Percentiles rank a stretch among this genome's conserved stretches.
Conservation (phyloP, 2,797 vertebrate genomes). For the Sebastiscus albofasciatus region DNA sequence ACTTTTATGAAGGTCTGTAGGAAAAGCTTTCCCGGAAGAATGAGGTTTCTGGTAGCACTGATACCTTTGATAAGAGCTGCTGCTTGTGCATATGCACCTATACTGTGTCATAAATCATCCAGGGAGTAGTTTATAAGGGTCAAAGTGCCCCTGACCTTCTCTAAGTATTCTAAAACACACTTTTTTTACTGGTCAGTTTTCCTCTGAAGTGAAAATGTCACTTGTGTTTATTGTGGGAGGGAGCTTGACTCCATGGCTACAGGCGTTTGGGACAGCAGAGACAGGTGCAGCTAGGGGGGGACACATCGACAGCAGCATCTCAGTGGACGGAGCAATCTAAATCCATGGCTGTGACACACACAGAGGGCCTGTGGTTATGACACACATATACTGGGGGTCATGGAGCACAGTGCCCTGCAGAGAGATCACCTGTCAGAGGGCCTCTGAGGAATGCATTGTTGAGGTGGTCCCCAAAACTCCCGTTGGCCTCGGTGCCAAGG, state of each 20-base stretch:
- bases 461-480: slow-evolving; percentile 51
- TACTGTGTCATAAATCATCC: neutral
- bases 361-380: slow-evolving; percentile 45
- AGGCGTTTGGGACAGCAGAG: slow-evolving; percentile 44
- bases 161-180: neutral
- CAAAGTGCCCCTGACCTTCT: neutral
- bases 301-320: slow-evolving; percentile 41
- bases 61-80: neutral
- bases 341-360: slow-evolving; percentile 66
- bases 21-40: slow-evolving; percentile 7
- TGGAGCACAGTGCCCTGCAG: slow-evolving; percentile 31
- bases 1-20: neutral
- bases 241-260: slow-evolving; percentile 39
- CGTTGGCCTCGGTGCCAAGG: neutral
- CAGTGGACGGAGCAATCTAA: slow-evolving; percentile 52
- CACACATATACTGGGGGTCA: slow-evolving; percentile 38
- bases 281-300: slow-evolving; percentile 70
- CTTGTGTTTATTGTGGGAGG: slow-evolving; percentile 46
- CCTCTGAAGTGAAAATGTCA: slow-evolving; percentile 33
- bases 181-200: neutral
- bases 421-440: slow-evolving; percentile 60
- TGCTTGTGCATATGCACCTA: neutral
- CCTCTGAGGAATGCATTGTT: slow-evolving; percentile 48
- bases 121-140: neutral
- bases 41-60: neutral